These are phyloP conservation scores for Xylocampa areola DNA, from an alignment of 2,888 invertebrate genomes.

Conservation along the genomic window DNA sequence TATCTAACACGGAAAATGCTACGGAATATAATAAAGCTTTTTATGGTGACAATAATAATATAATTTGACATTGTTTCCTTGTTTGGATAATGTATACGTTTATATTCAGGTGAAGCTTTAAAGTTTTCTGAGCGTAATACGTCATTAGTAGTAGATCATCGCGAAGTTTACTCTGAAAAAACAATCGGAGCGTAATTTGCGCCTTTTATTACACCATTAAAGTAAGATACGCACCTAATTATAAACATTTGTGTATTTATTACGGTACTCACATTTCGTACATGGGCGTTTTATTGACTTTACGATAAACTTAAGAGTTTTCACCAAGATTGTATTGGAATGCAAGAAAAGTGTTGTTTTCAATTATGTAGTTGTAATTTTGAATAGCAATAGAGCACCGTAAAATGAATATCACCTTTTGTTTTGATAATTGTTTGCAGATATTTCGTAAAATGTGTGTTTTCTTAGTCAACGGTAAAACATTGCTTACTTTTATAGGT, in stretches of 20 bases:
- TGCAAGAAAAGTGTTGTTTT: conserved; percentile 15
- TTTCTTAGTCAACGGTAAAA: not conserved
- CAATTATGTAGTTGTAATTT: conserved; percentile 18
- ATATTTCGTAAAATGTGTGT: not conserved
- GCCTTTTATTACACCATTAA: conserved; percentile 81
- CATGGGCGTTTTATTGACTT: conserved; percentile 53
- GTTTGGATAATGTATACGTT: conserved; percentile 15
- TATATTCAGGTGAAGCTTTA: conserved; percentile 22
- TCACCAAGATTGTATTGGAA: conserved; percentile 45
- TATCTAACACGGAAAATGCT: conserved; percentile 7
- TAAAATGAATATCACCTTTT: conserved; percentile 3
- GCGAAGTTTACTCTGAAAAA: conserved; percentile 65
- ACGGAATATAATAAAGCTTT: conserved; percentile 17
- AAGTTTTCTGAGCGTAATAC: conserved; percentile 14
- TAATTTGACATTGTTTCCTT: conserved; percentile 20
- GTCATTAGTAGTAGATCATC: conserved; percentile 54
- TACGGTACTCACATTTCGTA: conserved; percentile 66
- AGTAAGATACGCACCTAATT: conserved; percentile 79
- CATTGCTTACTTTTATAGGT: not conserved
- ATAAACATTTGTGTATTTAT: conserved; percentile 81
- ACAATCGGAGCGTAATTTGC: conserved; percentile 75
- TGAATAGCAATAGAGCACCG: not conserved
- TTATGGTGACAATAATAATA: conserved; percentile 22
- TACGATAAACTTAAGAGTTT: conserved; percentile 55
- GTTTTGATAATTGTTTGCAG: conserved; percentile 1